These are phyloP conservation scores for Bursaphelenchus okinawaensis DNA, from an alignment of 2,888 invertebrate genomes.

Conservation along the genomic window DNA sequence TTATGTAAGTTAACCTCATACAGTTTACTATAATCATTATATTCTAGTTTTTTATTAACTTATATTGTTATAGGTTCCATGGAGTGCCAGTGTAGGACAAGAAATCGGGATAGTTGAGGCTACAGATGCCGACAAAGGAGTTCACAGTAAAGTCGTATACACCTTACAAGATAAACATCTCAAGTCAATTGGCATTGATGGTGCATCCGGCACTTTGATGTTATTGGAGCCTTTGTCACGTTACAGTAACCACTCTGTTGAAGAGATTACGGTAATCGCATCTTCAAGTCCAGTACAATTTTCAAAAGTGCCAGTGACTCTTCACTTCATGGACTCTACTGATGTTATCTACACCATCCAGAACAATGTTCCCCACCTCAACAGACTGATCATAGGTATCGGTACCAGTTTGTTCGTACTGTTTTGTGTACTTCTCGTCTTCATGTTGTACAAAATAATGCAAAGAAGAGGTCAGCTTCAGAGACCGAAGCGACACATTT, in stretches of 20 bases:
- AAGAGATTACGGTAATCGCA: slow-evolving; percentile 40
- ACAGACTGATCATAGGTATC: not conserved
- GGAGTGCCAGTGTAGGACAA: slow-evolving; percentile 65
- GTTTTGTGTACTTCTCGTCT: not conserved
- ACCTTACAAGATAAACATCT: not conserved
- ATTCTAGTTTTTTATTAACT: not conserved
- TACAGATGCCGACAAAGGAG: slow-evolving; percentile 83
- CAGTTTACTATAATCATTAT: not conserved
- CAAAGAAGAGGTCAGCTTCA: not conserved
- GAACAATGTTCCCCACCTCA: slow-evolving; percentile 1
- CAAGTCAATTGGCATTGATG: slow-evolving; percentile 27
- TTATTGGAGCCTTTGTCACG: slow-evolving; percentile 24
- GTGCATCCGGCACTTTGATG: slow-evolving; percentile 34
- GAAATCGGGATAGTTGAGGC: slow-evolving; percentile 80
- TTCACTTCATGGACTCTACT: slow-evolving; percentile 32
- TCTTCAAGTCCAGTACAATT: slow-evolving; percentile 32
- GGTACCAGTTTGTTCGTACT: not conserved
- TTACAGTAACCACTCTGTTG: slow-evolving; percentile 33
- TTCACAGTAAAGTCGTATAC: slow-evolving; percentile 79
- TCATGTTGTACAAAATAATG: not conserved
- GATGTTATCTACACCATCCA: not conserved
- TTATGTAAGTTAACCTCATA: slow-evolving; percentile 30
- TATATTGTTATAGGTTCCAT: slow-evolving; percentile 22
- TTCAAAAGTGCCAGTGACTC: slow-evolving; percentile 32
- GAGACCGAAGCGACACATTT: slow-evolving; percentile 21